A percentile compares a stretch with the other conserved stretches of the same genome.
These are phyloP conservation scores for Hestina assimilis DNA, from an alignment of 1,140 invertebrate species.

Conservation along the genomic window DNA sequence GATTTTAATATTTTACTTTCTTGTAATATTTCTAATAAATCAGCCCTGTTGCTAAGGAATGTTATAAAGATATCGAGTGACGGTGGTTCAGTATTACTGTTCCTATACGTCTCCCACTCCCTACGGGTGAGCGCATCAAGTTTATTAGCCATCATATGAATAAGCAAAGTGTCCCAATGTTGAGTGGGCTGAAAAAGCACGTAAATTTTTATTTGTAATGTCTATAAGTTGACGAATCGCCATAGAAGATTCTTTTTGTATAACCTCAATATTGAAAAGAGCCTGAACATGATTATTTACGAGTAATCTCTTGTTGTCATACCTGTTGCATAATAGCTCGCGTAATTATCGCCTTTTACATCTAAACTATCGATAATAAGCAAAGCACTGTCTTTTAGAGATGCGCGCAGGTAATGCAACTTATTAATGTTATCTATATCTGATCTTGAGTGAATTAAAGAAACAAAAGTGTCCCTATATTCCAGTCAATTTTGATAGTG, in stretches of 20 bases:
- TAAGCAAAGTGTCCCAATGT: constrained; percentile 18
- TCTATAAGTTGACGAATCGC: constrained; percentile 22
- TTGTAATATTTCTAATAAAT: constrained; percentile 8
- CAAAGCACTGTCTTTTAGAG: background rate
- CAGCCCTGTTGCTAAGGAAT: constrained; percentile 1
- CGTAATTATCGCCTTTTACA: background rate
- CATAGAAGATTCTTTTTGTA: constrained; percentile 22
- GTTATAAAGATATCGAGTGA: background rate
- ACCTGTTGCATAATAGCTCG: constrained; percentile 23
- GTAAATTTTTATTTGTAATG: constrained; percentile 25
- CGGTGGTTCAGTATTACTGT: background rate
- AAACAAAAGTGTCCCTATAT: constrained; percentile 2
- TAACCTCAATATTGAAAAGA: constrained; percentile 17
- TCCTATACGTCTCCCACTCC: constrained; percentile 9
- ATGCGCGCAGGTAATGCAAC: background rate
- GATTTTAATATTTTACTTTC: background rate
- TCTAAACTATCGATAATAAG: constrained; percentile 1
- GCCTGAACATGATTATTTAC: constrained; percentile 27
- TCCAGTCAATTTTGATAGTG: no score
- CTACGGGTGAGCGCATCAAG: constrained; percentile 1
- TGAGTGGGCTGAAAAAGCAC: constrained; percentile 16
- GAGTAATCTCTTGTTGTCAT: constrained; percentile 23
- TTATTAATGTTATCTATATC: background rate
- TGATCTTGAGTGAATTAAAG: no score
- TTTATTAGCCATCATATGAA: constrained; percentile 15